Evolutionary conservation across 1,140 invertebrate species (phyloP).

Genomic region (Zaprionus kolodkinae): DNA sequence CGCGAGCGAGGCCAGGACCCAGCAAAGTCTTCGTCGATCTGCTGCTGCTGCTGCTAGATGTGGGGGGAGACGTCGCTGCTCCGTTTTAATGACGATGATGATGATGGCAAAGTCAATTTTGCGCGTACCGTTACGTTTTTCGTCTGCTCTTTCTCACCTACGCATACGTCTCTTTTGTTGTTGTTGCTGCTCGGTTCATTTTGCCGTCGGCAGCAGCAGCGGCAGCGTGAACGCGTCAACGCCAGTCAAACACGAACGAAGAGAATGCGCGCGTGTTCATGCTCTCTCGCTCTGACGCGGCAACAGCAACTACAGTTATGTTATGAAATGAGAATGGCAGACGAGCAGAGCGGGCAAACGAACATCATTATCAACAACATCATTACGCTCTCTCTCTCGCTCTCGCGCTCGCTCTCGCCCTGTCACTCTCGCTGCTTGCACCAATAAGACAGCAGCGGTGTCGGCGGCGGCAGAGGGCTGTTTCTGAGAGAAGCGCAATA

Average conservation of each 20-base stretch:
- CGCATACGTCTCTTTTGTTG: conserved; percentile 13
- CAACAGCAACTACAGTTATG: conserved; percentile 62
- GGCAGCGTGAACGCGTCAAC: conserved; percentile 50
- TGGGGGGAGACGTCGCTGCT: conserved; percentile 42
- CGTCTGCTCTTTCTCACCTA: conserved; percentile 32
- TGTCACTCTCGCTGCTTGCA: conserved; percentile 44
- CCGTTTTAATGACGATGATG: conserved; percentile 17
- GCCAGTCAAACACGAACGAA: conserved; percentile 45
- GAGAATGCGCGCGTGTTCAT: conserved; percentile 59
- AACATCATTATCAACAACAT: conserved; percentile 69
- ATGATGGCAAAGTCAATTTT: conserved; percentile 25
- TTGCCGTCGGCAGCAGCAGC: conserved; percentile 37
- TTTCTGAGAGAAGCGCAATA: conserved; percentile 44
- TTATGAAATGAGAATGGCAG: conserved; percentile 33
- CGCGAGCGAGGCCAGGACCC: background rate
- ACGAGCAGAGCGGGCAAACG: conserved; percentile 18
- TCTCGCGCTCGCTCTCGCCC: conserved; percentile 6
- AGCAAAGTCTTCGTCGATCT: conserved; percentile 27
- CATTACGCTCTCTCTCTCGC: conserved; percentile 30
- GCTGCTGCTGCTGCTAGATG: conserved; percentile 4
- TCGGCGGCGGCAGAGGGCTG: conserved; percentile 32
- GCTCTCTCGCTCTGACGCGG: conserved; percentile 62
- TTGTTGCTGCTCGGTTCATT: conserved; percentile 19
- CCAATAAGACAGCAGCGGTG: conserved; percentile 32
- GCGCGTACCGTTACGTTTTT: conserved; percentile 32